Evolutionary conservation across 2,888 invertebrate genomes (phyloP).

Genomic region (Amiota mariae): DNA sequence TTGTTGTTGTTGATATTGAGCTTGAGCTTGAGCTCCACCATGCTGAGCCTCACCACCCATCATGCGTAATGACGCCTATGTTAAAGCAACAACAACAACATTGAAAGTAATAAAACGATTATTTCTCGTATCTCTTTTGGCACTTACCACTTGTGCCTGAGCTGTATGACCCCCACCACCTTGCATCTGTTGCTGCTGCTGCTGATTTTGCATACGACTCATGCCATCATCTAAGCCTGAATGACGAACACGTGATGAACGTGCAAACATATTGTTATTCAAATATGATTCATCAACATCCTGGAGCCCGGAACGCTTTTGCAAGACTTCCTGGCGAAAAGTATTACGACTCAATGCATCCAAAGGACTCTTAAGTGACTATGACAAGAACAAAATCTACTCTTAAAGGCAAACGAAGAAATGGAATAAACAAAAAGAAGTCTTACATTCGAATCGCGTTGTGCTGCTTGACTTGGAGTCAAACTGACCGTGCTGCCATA

Average conservation of each 20-base stretch:
- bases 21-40: background rate
- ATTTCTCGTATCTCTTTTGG: background rate
- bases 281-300: conserved; percentile 67
- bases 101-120: background rate
- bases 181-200: conserved; percentile 32
- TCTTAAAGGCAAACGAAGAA: conserved; percentile 11
- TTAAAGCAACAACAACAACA: background rate
- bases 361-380: conserved; percentile 66
- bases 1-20: conserved; percentile 30
- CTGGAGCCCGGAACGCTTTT: conserved; percentile 68
- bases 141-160: conserved; percentile 16
- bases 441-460: conserved; percentile 60
- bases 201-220: conserved; percentile 10
- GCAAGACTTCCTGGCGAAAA: conserved; percentile 53
- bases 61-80: conserved; percentile 41
- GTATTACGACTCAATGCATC: conserved; percentile 67
- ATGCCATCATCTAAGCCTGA: conserved; percentile 47
- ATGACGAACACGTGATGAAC: conserved; percentile 51
- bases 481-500: conserved; percentile 66
- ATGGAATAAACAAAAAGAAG: background rate
- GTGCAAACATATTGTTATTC: conserved; percentile 60
- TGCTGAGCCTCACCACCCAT: conserved; percentile 44
- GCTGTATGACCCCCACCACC: background rate
- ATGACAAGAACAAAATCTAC: conserved; percentile 1
- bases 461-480: conserved; percentile 64